Conservation (phyloP, 2,888 invertebrate genomes). For the Drosophila pseudotalamancana region DNA sequence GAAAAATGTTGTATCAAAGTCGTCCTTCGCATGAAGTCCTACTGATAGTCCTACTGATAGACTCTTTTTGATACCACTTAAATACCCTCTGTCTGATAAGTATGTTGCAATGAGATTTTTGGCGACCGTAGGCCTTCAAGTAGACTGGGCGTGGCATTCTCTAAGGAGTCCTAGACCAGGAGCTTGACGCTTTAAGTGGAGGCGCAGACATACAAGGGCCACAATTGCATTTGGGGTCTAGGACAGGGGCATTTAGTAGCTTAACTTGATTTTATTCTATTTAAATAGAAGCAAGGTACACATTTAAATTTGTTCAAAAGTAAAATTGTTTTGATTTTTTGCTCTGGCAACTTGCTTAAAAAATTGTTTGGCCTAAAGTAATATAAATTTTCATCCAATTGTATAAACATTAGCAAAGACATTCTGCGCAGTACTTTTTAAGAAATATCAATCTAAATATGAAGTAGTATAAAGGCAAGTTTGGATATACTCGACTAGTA, state of each 20-base stretch:
- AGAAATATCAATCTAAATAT: too few species aligned
- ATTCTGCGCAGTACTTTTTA: too few species aligned
- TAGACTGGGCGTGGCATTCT: slow-evolving; percentile 12
- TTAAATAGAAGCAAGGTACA: slow-evolving; percentile 38
- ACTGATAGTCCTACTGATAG: not conserved
- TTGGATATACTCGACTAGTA: too few species aligned
- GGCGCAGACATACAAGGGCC: slow-evolving; percentile 22
- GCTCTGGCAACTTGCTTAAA: not conserved
- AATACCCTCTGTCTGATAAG: not conserved
- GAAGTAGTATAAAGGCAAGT: too few species aligned
- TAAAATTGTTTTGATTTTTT: slow-evolving; percentile 16
- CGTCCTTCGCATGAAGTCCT: not conserved
- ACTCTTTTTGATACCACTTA: not conserved
- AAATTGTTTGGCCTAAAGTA: not conserved
- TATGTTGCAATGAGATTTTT: slow-evolving; percentile 16
- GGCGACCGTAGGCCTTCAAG: slow-evolving; percentile 5
- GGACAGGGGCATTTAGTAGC: slow-evolving; percentile 42
- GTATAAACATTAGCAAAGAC: not conserved
- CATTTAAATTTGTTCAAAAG: slow-evolving; percentile 24
- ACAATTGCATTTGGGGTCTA: slow-evolving; percentile 1
- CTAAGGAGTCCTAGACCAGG: slow-evolving; percentile 6
- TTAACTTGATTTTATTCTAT: slow-evolving; percentile 58
- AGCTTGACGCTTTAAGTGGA: slow-evolving; percentile 49
- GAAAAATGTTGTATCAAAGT: not conserved
- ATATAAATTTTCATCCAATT: slow-evolving; percentile 1